Conservation (phyloP, 2,113 vertebrate genomes). For the Phylloscopus whistleri region DNA sequence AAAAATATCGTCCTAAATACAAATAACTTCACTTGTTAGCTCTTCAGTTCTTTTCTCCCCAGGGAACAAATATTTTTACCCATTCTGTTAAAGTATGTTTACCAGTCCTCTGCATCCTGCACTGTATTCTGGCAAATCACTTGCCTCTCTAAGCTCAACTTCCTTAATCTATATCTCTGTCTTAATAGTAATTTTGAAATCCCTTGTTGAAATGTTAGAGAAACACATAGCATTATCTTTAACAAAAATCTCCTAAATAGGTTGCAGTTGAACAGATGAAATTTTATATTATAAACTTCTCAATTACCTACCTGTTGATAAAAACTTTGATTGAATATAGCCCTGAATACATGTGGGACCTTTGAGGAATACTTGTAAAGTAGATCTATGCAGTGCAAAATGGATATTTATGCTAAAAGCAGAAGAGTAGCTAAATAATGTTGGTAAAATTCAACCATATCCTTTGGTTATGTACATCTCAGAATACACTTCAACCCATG, state of each 20-base stretch:
- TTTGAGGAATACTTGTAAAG: not conserved
- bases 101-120: not conserved
- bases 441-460: not conserved
- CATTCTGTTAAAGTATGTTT: not conserved
- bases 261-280: not conserved
- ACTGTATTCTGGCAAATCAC: not conserved
- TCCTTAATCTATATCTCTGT: not conserved
- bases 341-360: not conserved
- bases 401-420: not conserved
- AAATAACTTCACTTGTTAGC: not conserved
- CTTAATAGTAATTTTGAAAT: not conserved
- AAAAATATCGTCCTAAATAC: not conserved
- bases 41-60: not conserved
- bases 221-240: not conserved
- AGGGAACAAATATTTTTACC: not conserved
- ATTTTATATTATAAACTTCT: not conserved
- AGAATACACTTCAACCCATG: not conserved
- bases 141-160: not conserved
- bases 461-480: not conserved
- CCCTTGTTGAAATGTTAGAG: not conserved
- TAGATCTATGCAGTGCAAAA: not conserved
- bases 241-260: not conserved
- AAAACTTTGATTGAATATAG: not conserved
- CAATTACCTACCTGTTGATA: not conserved
- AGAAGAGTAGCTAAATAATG: not conserved